Evolutionary conservation across 2,113 vertebrate species (phyloP), one percentile per base, ranked within the genome.

Genomic region (Gymnarchus niloticus): DNA sequence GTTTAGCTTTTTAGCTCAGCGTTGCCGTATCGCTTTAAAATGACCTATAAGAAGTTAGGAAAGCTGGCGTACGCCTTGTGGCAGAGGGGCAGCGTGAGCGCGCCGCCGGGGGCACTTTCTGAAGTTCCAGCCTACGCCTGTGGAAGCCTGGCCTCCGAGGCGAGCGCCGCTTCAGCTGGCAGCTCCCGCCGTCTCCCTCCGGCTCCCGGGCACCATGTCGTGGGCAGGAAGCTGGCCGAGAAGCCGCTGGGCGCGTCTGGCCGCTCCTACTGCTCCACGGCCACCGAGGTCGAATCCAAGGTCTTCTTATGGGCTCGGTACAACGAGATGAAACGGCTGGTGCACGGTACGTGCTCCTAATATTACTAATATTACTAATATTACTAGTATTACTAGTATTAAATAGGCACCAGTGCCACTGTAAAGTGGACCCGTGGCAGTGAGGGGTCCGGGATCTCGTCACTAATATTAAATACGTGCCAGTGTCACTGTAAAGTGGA

Each of bases 261-360:
- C 6, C 92, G 94, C 7, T 91, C 91, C 0, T 93, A 86, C 88
- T 93, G 93, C 0, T 92, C 93, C 80, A 91, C 87, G 0, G 91
- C 92, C 0, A 90, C 87, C 3, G 90, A 94, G 0, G 3, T 88
- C 51, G 93, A 95, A 86, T 87, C 90, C 54, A 93, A 89, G 81
- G 91, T 90, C 0, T 94, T 92, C 85, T 83, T 96, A 57, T 96
- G 95, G 95, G 87, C 91, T 17, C 93, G 95, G 0, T 96, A 96
- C 83, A 93, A 93, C 56, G 95, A 96, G 48, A 92, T 93, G 91
- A 96, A 94, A 77, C 93, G 95, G 48, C 91, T 96, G 56, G 95
- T 96, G 57, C 94, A 96, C 89, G 95, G 95, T 96, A 90, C 90
- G 90, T 84, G 9, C 17, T 6, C 6, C 7, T 10, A 6, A 23